These are phyloP conservation scores for Nycticebus coucang DNA, from an alignment of 2,113 vertebrate species.

Conservation along the genomic window DNA sequence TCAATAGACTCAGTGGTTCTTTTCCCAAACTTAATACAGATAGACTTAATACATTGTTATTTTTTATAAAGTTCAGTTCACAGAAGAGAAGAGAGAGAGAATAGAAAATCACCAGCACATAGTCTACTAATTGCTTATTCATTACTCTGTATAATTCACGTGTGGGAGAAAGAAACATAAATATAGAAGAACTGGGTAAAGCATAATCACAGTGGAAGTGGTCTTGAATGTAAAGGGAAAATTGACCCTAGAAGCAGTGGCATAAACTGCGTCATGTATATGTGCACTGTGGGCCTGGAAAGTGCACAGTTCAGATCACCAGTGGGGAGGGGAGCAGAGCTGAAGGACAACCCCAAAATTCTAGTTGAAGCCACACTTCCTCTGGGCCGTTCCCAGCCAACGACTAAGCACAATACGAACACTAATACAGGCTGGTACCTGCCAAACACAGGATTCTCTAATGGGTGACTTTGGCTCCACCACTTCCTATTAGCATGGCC, in stretches of 20 bases:
- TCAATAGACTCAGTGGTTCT: not conserved
- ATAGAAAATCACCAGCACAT: not conserved
- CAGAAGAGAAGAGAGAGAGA: not conserved
- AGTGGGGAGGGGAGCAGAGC: not conserved
- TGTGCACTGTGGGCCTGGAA: rapidly evolving
- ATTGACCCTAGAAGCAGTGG: not conserved
- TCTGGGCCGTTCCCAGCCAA: not conserved
- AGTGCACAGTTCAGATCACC: rapidly evolving
- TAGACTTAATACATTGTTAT: not conserved
- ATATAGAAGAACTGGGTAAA: not conserved
- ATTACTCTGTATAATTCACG: not conserved
- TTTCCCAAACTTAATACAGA: not conserved
- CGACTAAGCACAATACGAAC: rapidly evolving
- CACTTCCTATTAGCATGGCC: not conserved
- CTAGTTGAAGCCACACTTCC: not conserved
- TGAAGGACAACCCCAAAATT: too few relatives aligned
- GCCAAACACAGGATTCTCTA: not conserved
- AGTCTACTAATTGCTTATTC: not conserved
- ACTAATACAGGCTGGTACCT: not conserved
- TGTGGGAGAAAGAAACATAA: not conserved
- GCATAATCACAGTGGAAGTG: not conserved
- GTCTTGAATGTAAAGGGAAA: not conserved
- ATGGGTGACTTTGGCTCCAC: not conserved
- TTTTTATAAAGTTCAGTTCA: not conserved
- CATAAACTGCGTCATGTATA: rapidly evolving